Base-by-base conservation (phyloP, 1,140 invertebrate genomes). In the Arctopsyche grandis region DNA sequence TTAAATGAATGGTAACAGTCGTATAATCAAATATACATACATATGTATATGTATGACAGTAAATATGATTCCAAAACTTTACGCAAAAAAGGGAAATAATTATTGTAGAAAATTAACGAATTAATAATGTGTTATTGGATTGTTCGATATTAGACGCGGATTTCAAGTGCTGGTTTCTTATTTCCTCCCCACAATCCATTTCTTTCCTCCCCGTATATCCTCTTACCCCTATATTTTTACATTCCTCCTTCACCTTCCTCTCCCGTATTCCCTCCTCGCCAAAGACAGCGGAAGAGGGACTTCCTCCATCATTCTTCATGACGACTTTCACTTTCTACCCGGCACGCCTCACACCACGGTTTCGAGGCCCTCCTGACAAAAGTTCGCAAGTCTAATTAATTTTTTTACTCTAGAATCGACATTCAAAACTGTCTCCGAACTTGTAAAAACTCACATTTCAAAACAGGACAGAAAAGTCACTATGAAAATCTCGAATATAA, bases 231-330 rank as follows among this genome's bases (percentile, higher is more conserved):
- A 9, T 19, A 58, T 22, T 16, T 58, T 58, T 58, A 22, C 21
- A 1, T 58, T 9, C n/a, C 9, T 1, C 9, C 56, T 38, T 38
- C 29, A 38, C 14, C 14, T 3, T 69, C 1, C 21, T 12, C 14
- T 16, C 63, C 63, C 16, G 9, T 29, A 12, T 24, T 69, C 21
- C 69, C 46, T 38, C 69, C 43, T 44, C 43, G 38, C 69, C 22
- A 26, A 46, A 75, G 76, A 80, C 75, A 75, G 58, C 77, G 75
- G 66, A 58, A 78, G 75, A 75, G 79, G 22, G 21, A 66, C 75
- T 78, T 78, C 75, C 79, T 80, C 75, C 63, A 80, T 80, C 77
- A 80, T 80, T 78, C 79, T 80, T 78, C 79, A 60, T 75, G 75
- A 78, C 75, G 76, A 80, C 79, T 80, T 78, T 80, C 79, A 69